These are phyloP conservation scores for Mythimna lalbum DNA, from an alignment of 2,888 invertebrate genomes.

Conservation along the genomic window DNA sequence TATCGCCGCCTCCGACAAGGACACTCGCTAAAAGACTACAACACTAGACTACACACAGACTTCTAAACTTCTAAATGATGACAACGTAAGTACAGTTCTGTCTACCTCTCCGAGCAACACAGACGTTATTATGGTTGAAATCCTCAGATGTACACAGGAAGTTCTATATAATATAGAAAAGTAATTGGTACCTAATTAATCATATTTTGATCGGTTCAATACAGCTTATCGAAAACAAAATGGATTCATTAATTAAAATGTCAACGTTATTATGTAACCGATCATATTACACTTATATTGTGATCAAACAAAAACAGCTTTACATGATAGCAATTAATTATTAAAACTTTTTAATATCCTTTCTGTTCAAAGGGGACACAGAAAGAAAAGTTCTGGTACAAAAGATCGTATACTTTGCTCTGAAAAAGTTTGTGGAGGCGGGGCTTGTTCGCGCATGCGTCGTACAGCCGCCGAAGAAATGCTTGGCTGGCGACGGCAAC, in stretches of 20 bases:
- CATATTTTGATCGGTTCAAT: conserved; percentile 18
- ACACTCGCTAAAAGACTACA: no score
- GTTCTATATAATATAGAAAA: not conserved
- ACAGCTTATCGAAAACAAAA: conserved; percentile 4
- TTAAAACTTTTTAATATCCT: conserved; percentile 64
- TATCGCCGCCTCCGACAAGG: no score
- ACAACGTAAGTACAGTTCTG: no score
- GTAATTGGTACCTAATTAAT: not conserved
- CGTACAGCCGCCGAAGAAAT: conserved; percentile 79
- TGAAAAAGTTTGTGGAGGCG: conserved; percentile 84
- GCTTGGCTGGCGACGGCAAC: conserved; percentile 79
- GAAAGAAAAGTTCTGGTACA: conserved; percentile 69
- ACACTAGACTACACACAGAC: no score
- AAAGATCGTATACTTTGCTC: conserved; percentile 62
- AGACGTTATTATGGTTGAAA: not conserved
- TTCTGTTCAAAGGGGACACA: conserved; percentile 60
- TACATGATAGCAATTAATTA: conserved; percentile 62
- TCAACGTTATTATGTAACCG: conserved; percentile 28
- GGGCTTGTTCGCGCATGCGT: conserved; percentile 81
- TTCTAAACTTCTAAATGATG: not conserved
- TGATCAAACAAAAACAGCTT: conserved; percentile 33
- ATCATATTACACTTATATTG: conserved; percentile 19
- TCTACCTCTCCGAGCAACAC: not conserved
- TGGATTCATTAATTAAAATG: conserved; percentile 38
- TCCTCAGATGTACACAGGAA: not conserved